Base-by-base conservation (phyloP, 2,888 invertebrate genomes). In the Drosophila neoperkinsi region DNA sequence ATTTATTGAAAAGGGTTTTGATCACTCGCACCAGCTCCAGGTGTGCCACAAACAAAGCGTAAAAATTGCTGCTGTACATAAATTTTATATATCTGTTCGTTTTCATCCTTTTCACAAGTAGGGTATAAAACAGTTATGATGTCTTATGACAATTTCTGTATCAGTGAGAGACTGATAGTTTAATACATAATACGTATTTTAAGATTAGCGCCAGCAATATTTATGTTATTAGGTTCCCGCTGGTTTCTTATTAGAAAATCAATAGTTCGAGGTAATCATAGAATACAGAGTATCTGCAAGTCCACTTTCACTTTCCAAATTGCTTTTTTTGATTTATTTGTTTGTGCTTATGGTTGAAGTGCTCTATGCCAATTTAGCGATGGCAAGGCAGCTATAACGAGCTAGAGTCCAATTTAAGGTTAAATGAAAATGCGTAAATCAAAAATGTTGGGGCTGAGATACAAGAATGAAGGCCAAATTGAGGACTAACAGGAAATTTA, bases 1-100 rank as follows among this genome's bases (percentile, higher is more conserved):
- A 72, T 88, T 77, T 83, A 79, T 88, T 88, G 82, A 82, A 90
- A 88, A 84, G 85, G 90, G 88, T 79, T 66, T 74, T 70, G 56
- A 69, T 71, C 65, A 62, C 69, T 74, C n/a, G 53, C 57, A 56
- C 52, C 62, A 33, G 49, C 31, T 71, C 66, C 43, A 64, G 63
- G 70, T 76, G 65, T 34, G 63, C 56, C 50, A 65, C 62, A 65
- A 64, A 62, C 51, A 64, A 72, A 69, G 51, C 65, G 56, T 56
- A 64, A 62, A 75, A 77, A 65, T 76, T 63, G 64, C 65, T 81
- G 70, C 62, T 66, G 34, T 60, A 50, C 65, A 79, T 69, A 67
- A 58, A 73, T 79, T 38, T 66, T 68, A 74, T 79, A 80, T 82
- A 74, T 75, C 71, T 72, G 62, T 53, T 62, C 58, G 46, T 3